These are phyloP conservation scores for Hylaeus volcanicus DNA, from an alignment of 1,140 invertebrate genomes.

Conservation along the genomic window DNA sequence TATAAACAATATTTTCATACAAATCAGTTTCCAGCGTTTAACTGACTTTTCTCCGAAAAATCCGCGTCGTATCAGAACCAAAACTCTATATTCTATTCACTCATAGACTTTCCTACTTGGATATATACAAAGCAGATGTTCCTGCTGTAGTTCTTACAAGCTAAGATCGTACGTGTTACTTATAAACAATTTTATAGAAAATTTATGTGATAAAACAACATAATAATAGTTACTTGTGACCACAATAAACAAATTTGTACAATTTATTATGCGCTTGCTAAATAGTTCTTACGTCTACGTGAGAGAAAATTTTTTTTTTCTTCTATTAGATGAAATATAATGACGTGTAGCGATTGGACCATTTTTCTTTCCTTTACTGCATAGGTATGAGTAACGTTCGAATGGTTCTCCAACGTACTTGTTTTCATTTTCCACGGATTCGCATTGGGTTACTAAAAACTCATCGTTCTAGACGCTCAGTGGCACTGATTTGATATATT, in stretches of 20 bases:
- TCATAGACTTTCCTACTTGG: conserved; percentile 44
- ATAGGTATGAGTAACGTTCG: not conserved
- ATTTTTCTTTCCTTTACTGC: conserved; percentile 16
- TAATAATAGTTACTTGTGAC: conserved; percentile 74
- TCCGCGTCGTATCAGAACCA: conserved; percentile 45
- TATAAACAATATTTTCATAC: conserved; percentile 61
- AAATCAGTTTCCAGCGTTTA: conserved; percentile 37
- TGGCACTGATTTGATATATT: conserved; percentile 65
- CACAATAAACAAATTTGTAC: conserved; percentile 80
- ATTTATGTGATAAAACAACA: conserved; percentile 79
- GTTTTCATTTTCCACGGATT: conserved; percentile 12
- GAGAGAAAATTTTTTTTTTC: conserved; percentile 60
- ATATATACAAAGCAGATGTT: conserved; percentile 61
- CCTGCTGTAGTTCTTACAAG: conserved; percentile 57
- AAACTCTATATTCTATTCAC: conserved; percentile 48
- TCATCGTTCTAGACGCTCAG: conserved; percentile 54
- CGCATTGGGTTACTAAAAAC: conserved; percentile 51
- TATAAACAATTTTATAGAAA: conserved; percentile 80
- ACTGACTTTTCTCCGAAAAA: conserved; percentile 40
- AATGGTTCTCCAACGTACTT: conserved; percentile 9
- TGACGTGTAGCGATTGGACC: conserved; percentile 37
- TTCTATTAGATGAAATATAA: conserved; percentile 27
- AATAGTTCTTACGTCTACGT: conserved; percentile 69
- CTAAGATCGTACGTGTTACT: conserved; percentile 68
- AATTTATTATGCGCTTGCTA: conserved; percentile 78